Evolutionary conservation across 2,888 invertebrate genomes (phyloP), one percentile per base, ranked within the genome.

Genomic region (Stratiomys singularior): DNA sequence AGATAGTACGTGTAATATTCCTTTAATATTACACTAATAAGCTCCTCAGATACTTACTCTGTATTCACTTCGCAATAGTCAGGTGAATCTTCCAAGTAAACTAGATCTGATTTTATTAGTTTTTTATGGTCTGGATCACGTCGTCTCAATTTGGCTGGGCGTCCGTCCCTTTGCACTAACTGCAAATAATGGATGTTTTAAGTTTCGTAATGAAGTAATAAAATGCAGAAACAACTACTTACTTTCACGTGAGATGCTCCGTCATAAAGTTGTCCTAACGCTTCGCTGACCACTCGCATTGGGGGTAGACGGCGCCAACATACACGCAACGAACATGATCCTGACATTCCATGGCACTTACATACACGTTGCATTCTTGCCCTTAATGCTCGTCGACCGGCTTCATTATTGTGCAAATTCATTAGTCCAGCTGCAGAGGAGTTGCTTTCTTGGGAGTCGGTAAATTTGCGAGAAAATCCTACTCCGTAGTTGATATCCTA

Each of bases 321-420:
- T 7, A 96, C 95, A 67, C 94, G 90, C 81, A 96, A 92, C 58
- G 95, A 95, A 87, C 97, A 97, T 1, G 96, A 96, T 0, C 96
- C 96, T 0, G 96, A 96, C 89, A 97, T 96, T 27, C 97, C 96
- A 86, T 97, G 96, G 83, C 97, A 97, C 86, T 97, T 97, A 89
- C 97, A 97, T 23, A 95, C 92, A 58, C 94, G 90, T 84, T 95
- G 93, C 94, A 96, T 94, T 79, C 93, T 90, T 25, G 93, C 91
- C 76, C 93, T 90, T 30, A 93, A 91, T 18, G 92, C 92, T 89
- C 96, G 90, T 87, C 97, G 89, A 77, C 97, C 97, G 78, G 96
- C 97, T 84, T 96, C 96, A 84, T 96, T 96, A 86, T 97, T 97
- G 87, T 97, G 97, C 46, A 96, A 89, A 86, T 96, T 96, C 93